These are phyloP conservation scores for Campylomormyrus tamandua DNA, from an alignment of 2,113 vertebrate species.

Conservation along the genomic window DNA sequence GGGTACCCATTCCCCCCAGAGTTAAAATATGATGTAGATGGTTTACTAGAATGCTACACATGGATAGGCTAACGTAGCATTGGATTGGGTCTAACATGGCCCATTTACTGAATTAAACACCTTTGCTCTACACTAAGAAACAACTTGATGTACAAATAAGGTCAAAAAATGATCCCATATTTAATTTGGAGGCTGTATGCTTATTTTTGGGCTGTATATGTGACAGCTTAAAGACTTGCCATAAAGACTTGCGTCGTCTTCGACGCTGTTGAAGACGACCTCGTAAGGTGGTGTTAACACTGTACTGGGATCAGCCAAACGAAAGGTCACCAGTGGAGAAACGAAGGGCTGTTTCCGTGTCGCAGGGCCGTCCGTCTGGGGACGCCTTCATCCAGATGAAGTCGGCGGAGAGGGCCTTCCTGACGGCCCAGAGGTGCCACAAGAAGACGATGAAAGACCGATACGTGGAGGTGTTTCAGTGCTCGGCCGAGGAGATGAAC, in stretches of 20 bases:
- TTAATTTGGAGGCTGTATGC: not conserved
- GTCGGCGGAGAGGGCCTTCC: constrained; percentile 77
- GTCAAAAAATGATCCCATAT: not conserved
- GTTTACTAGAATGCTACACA: not conserved
- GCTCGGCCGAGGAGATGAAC: constrained; percentile 95
- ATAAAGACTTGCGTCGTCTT: not conserved
- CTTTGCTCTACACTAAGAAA: not conserved
- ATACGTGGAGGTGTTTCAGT: constrained; percentile 95
- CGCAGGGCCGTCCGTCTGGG: constrained; percentile 83
- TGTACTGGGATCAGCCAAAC: not conserved
- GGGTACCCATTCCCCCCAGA: not conserved
- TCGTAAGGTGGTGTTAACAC: not conserved
- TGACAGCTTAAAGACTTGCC: not conserved
- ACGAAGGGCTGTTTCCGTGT: not conserved
- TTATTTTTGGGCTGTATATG: not conserved
- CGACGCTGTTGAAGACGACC: not conserved
- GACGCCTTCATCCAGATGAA: constrained; percentile 97
- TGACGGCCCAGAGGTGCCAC: constrained; percentile 83
- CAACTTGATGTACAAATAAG: not conserved
- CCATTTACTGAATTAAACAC: not conserved
- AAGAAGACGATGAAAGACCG: constrained; percentile 87
- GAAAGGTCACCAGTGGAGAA: not conserved
- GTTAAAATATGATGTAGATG: not conserved
- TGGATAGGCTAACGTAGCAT: not conserved
- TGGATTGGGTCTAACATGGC: not conserved